These are phyloP conservation scores for Caenorhabditis wallacei DNA, from an alignment of 2,888 invertebrate species.

Conservation along the genomic window DNA sequence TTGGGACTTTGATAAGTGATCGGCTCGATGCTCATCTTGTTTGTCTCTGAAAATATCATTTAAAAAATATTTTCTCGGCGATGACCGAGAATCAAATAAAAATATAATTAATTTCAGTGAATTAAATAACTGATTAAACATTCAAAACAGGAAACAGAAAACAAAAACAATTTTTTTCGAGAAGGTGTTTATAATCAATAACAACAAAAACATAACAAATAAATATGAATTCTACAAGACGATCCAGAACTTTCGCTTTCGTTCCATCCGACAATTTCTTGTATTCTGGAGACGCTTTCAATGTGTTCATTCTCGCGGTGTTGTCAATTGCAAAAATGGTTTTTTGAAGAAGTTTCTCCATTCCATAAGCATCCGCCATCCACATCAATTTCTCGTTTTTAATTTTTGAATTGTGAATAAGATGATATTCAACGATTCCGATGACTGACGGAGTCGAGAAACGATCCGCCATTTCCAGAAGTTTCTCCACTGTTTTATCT, in stretches of 20 bases:
- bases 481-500: conserved; percentile 18
- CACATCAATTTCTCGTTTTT: not conserved
- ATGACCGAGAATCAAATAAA: too few relatives aligned
- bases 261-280: not conserved
- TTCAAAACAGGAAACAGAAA: too few relatives aligned
- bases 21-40: not conserved
- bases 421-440: not conserved
- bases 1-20: too few relatives aligned
- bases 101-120: too few relatives aligned
- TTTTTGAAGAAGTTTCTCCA: not conserved
- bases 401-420: not conserved
- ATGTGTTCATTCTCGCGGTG: not conserved
- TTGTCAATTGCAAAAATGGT: not conserved
- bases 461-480: conserved; percentile 7
- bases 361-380: not conserved
- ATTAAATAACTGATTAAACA: too few relatives aligned
- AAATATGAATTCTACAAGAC: not conserved
- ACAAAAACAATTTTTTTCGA: too few relatives aligned
- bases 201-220: not conserved
- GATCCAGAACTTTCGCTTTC: conserved; percentile 1
- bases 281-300: not conserved
- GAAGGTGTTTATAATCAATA: not conserved
- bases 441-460: not conserved
- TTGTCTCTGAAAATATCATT: too few relatives aligned
- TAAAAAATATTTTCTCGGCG: too few relatives aligned